Evolutionary conservation across 2,888 invertebrate species (phyloP), one percentile per base, ranked within the genome.

Genomic region (Polydrusus tereticollis): DNA sequence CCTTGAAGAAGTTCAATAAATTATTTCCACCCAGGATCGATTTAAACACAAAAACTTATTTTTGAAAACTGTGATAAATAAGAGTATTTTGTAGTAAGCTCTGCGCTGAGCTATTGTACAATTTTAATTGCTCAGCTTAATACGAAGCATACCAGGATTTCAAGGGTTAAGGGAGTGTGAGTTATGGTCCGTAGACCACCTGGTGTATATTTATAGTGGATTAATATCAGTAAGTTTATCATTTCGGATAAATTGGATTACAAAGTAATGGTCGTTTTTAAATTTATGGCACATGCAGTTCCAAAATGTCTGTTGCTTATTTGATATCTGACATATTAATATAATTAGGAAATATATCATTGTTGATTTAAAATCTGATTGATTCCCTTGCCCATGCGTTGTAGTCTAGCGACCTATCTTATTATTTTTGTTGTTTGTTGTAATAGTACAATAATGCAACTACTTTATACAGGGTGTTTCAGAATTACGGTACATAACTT

Each of bases 191-290:
- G 29, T 26, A 55, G 52, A 55, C 52, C 52, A 55, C 52, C 52
- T 55, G 52, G 52, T 55, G 52, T 55, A 55, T 55, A 55, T 55
- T 55, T 55, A 55, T 29, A 16, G 29, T 29, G 52, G 52, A 55
- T 55, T 55, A 55, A 29, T 29, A 33, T 18, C n/a, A 26, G 26
- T 18, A 18, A 29, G 29, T 55, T 55, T 55, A 55, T 55, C 26
- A 26, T 16, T 29, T 29, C 10, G 52, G 29, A 55, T 29, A 55
- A 29, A 55, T 16, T 55, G 29, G 18, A 55, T 29, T 10, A 29
- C 16, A 29, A 14, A 18, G 14, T 29, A 29, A 29, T 29, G 52
- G 36, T 12, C 12, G 29, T 29, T n/a, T n/a, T n/a, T n/a, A n/a
- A n/a, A n/a, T n/a, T n/a, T n/a, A n/a, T n/a, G n/a, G n/a, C n/a